A percentile compares a stretch with the other conserved stretches of the same genome.
Conservation (phyloP, 2,797 vertebrate genomes). For the Acanthiza pusilla region DNA sequence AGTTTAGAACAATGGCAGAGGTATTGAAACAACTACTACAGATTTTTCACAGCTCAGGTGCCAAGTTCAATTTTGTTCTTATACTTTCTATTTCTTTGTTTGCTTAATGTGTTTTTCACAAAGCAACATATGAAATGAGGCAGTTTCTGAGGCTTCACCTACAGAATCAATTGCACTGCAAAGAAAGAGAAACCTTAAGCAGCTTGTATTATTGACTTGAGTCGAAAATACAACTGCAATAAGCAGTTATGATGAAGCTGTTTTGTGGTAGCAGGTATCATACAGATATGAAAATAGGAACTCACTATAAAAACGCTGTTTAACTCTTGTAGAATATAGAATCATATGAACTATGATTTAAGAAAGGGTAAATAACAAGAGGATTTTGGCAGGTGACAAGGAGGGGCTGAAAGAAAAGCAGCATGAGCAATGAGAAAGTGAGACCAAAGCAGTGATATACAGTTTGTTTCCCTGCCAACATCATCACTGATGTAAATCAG, state of each 20-base stretch:
- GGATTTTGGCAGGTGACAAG: neutral
- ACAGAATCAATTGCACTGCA: neutral
- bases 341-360: neutral
- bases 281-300: too few species aligned
- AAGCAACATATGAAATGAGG: neutral
- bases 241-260: neutral
- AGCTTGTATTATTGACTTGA: neutral
- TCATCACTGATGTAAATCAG: neutral
- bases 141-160: neutral
- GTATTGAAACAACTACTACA: neutral
- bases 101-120: neutral
- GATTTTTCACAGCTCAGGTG: neutral
- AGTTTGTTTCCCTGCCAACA: neutral
- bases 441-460: neutral
- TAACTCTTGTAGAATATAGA: too few species aligned
- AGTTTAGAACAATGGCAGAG: neutral
- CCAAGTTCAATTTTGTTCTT: neutral
- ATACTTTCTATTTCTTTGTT: neutral
- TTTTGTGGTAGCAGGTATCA: too few species aligned
- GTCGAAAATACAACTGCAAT: neutral
- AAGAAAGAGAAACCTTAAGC: neutral
- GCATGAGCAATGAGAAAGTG: neutral
- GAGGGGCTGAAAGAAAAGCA: neutral
- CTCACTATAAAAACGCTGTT: too few species aligned
- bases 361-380: neutral